Conservation (phyloP, 1,140 invertebrate genomes). For the Heterodera schachtii region DNA sequence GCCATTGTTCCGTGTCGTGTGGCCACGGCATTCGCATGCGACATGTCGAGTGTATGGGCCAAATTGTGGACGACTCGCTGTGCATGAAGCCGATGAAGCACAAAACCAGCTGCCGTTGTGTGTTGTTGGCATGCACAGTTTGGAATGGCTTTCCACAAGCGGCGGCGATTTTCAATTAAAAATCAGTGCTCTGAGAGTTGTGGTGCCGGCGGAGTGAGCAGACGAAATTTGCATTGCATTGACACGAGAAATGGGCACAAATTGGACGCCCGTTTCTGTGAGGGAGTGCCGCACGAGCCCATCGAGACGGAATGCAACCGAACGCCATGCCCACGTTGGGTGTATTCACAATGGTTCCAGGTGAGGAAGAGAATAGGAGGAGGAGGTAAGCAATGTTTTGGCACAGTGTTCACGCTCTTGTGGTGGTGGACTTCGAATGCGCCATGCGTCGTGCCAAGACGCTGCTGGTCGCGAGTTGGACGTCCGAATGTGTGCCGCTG, state of each 20-base stretch:
- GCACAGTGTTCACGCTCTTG: conserved; percentile 76
- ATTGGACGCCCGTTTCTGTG: conserved; percentile 54
- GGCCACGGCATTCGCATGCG: conserved; percentile 54
- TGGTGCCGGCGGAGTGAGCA: conserved; percentile 74
- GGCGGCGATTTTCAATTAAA: neutral
- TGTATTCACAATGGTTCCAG: conserved; percentile 61
- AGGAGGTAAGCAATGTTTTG: no score
- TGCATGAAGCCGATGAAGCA: conserved; percentile 31
- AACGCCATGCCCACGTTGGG: conserved; percentile 61
- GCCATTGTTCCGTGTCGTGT: conserved; percentile 59
- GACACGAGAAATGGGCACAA: conserved; percentile 63
- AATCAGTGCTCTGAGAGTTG: conserved; percentile 66
- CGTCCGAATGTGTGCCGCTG: conserved; percentile 35
- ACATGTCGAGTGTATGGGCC: conserved; percentile 56
- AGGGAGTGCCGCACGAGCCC: conserved; percentile 48
- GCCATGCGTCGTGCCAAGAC: conserved; percentile 73
- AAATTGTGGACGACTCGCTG: conserved; percentile 56
- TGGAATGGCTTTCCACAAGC: conserved; percentile 42
- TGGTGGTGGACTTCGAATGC: conserved; percentile 73
- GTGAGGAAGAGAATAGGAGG: conserved; percentile 5
- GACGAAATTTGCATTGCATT: conserved; percentile 71
- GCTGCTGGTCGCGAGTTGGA: conserved; percentile 56
- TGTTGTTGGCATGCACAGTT: conserved; percentile 50
- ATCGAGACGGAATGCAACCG: conserved; percentile 57
- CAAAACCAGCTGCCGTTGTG: conserved; percentile 31